Base-by-base conservation (phyloP, 2,888 invertebrate species). In the Yponomeuta plumbellus region DNA sequence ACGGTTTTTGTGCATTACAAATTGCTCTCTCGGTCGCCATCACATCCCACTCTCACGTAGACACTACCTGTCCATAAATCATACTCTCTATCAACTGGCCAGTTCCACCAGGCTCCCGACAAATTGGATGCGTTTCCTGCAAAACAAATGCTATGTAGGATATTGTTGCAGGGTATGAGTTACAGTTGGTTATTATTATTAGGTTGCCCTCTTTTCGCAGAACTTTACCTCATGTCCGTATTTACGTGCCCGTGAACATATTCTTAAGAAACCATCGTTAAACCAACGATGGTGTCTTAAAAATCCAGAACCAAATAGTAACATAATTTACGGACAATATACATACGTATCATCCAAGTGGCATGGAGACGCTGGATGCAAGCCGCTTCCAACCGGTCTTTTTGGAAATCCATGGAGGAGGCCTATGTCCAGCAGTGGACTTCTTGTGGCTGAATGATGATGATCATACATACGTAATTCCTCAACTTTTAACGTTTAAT, bases 11-110 rank as follows among this genome's bases (percentile, higher is more conserved):
- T 77, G 78, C 77, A 71, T 68, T 71, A 71, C 73, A 79, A 84
- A 84, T 84, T 80, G 76, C 79, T 81, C 80, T 80, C 80, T 68
- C 71, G 77, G 79, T 80, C 75, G 77, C 76, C 77, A 72, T 76
- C 74, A 70, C 71, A 21, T 20, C 26, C 13, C 44, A 20, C 70
- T 71, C 70, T 70, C 71, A 68, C 72, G 75, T 78, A 75, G 76
- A 76, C 76, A 74, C 74, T 80, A 78, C 80, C 82, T 80, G 80
- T 80, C 78, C 72, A 80, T 81, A 82, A 82, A 83, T 83, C 78
- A 81, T 80, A 74, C 69, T 70, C 71, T 75, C 76, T 64, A 66
- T 64, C 65, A 64, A 63, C 44, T 17, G 44, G 34, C 39, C 44
- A 63, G 66, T 40, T 63, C 21, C 13, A 52, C 34, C 8, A 52